Conservation (phyloP, 1,140 invertebrate genomes). For the Drosophila santomea region DNA sequence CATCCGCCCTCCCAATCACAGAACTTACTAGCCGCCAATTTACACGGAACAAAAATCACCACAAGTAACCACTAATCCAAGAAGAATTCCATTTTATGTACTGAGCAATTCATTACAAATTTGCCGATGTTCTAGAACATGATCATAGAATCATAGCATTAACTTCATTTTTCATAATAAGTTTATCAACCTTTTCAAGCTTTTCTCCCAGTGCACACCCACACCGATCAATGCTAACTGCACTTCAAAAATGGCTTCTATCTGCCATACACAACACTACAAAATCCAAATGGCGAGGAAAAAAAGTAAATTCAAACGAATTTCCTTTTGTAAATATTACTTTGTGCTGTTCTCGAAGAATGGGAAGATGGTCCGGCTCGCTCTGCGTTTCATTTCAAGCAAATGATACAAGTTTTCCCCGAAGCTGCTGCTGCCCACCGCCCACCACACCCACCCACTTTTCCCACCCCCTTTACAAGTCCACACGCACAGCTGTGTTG, state of each 20-base stretch:
- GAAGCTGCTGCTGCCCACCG: slow-evolving; percentile 25
- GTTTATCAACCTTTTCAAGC: neutral
- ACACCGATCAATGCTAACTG: slow-evolving; percentile 75
- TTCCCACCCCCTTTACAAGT: too few relatives aligned
- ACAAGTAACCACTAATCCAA: too few relatives aligned
- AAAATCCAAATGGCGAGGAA: slow-evolving; percentile 23
- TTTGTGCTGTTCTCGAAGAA: slow-evolving; percentile 28
- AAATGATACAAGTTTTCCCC: slow-evolving; percentile 64
- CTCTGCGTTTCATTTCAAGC: slow-evolving; percentile 77
- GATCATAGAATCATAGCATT: too few relatives aligned
- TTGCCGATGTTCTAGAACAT: too few relatives aligned
- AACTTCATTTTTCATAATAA: neutral
- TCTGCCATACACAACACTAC: slow-evolving; percentile 53
- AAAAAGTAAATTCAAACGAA: slow-evolving; percentile 38
- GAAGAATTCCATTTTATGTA: too few relatives aligned
- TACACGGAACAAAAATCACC: neutral
- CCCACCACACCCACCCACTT: too few relatives aligned
- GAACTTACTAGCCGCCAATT: neutral
- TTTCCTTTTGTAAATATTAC: slow-evolving; percentile 72
- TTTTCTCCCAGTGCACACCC: slow-evolving; percentile 24
- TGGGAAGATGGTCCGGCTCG: slow-evolving; percentile 44
- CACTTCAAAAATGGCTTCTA: slow-evolving; percentile 75
- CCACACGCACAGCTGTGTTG: slow-evolving; percentile 37
- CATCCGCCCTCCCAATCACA: slow-evolving; percentile 43
- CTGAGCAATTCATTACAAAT: neutral